Evolutionary conservation across 2,888 invertebrate genomes (phyloP), one percentile per base, ranked within the genome.

Genomic region (Harpagoxenus sublaevis): DNA sequence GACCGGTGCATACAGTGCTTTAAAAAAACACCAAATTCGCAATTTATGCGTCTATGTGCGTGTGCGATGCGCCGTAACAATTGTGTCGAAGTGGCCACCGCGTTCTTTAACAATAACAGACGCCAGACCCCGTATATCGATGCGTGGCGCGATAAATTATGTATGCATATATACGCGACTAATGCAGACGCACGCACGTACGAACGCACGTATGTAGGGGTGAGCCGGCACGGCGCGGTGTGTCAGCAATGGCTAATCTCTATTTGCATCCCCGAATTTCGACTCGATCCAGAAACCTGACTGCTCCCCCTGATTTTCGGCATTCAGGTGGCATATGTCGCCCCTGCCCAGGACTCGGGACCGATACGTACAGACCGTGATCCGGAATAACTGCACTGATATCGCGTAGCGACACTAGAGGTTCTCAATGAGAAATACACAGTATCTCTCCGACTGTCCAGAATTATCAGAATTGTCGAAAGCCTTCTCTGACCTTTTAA

Each of bases 281-380:
- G 74, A 81, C 79, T 81, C 79, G 79, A 81, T 88, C 91, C 84
- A 92, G 90, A 92, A 90, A 92, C 90, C 91, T 91, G 93, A 92
- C 92, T 91, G 86, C 90, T 89, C 92, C 92, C 66, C 92, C 92
- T 92, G 92, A 93, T 93, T 94, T 93, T 92, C 86, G 91, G 91
- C 87, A 94, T 94, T 94, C 93, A 94, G 94, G 94, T 94, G 94
- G 93, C 94, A 94, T 94, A 94, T 94, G 94, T 94, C 91, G 92
- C 86, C 87, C 92, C 88, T 84, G 63, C 73, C 35, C 86, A 79
- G 85, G 89, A 88, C 92, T 87, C 18, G 91, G 88, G 88, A 74
- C 86, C 79, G 83, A 84, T 86, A 85, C 15, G 88, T 71, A 88
- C 71, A 84, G 66, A 77, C 86, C 91, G 92, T 92, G 92, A 93